Percentiles rank a stretch among this genome's conserved stretches.
Conservation (phyloP, 2,113 vertebrate species). For the Leucosticte australis region DNA sequence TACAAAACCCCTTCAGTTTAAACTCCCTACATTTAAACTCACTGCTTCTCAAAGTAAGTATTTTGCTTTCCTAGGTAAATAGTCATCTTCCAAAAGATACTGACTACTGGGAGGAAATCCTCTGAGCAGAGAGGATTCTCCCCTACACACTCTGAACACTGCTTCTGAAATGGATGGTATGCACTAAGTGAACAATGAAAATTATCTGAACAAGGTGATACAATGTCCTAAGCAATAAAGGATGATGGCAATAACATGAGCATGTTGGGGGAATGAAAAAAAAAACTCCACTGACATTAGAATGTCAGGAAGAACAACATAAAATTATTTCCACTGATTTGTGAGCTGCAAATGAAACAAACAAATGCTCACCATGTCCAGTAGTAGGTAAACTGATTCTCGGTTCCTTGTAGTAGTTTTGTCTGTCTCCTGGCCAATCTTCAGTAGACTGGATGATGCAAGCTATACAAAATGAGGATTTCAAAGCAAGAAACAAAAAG, state of each 20-base stretch:
- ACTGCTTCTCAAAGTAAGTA: neutral
- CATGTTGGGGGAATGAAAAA: neutral
- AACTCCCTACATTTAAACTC: neutral
- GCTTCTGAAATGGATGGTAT: neutral
- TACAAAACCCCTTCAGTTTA: neutral
- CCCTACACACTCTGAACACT: neutral
- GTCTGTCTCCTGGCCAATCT: constrained; percentile 98
- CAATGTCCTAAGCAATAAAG: neutral
- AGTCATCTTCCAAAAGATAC: neutral
- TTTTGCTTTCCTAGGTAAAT: neutral
- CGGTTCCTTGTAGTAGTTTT: constrained; percentile 97
- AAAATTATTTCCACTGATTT: neutral
- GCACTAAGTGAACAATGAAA: neutral
- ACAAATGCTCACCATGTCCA: constrained; percentile 91
- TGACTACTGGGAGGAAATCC: neutral
- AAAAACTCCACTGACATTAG: neutral
- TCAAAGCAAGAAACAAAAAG: neutral
- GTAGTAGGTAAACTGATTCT: constrained; percentile 96
- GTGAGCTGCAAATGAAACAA: neutral
- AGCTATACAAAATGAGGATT: constrained; percentile 74
- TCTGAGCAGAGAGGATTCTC: neutral
- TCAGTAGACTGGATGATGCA: constrained; percentile 95
- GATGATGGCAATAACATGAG: neutral
- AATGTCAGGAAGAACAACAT: neutral
- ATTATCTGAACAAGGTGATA: neutral